Evolutionary conservation across 2,888 invertebrate genomes (phyloP), one percentile per base, ranked within the genome.

Genomic region (Maniola hyperantus): DNA sequence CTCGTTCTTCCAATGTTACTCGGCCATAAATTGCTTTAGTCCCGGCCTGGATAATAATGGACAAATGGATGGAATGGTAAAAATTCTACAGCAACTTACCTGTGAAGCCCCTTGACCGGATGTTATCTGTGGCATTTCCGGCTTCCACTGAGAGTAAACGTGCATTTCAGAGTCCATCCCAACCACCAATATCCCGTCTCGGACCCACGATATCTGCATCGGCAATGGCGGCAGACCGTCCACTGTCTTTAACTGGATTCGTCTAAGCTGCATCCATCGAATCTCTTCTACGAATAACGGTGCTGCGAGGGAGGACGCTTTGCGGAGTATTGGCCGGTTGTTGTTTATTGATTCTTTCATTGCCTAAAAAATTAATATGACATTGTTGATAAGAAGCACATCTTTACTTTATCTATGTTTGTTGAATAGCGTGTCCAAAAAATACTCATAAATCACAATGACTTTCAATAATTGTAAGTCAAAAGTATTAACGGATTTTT

Each of bases 121-220:
- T 8, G 81, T 65, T 2, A 80, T 68, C 57, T 85, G 87, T 2
- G 82, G 85, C 67, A 88, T 82, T 70, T 95, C 95, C 0, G 97
- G 96, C 79, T 97, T 97, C 99, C 99, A 99, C 81, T 99, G 99
- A 0, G 99, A 98, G 83, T 99, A 99, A 0, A 99, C 99, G 80
- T 99, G 99, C 98, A 99, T 99, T 85, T 99, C 99, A 2, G 99
- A 99, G 83, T 99, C 99, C 99, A 99, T 99, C 2, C 99, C 99
- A 1, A 99, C 99, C 0, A 99, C 98, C 1, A 99, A 91, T 73
- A 99, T 98, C 0, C 99, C 99, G 81, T 99, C 99, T 33, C 99
- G 94, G 0, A 99, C 99, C 99, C 99, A 99, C 1, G 98, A 98
- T 77, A 99, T 97, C 84, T 99, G 98, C 97, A 99, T 99, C 0